Conservation (phyloP, 2,797 vertebrate genomes). For the Gambelia wislizenii region DNA sequence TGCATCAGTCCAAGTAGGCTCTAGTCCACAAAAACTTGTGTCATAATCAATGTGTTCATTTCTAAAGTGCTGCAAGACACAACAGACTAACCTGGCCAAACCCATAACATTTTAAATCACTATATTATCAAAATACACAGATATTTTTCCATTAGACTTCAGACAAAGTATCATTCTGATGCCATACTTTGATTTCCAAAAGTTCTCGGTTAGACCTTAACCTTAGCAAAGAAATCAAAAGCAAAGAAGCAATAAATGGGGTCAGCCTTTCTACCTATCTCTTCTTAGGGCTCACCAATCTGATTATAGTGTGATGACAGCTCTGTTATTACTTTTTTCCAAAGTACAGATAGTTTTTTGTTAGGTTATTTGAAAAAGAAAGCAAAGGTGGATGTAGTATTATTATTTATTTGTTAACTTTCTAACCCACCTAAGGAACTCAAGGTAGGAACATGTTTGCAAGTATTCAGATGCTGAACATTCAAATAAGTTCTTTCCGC, state of each 20-base stretch:
- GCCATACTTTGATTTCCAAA: background rate
- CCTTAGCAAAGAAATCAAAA: background rate
- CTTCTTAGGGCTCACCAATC: background rate
- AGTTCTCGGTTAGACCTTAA: background rate
- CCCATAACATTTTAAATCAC: background rate
- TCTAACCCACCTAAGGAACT: background rate
- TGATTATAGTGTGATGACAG: conserved; percentile 10
- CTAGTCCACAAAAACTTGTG: background rate
- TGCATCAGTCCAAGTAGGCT: background rate
- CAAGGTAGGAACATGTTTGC: background rate
- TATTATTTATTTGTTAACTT: background rate
- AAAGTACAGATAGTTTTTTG: background rate
- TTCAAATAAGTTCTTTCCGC: background rate
- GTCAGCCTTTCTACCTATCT: background rate
- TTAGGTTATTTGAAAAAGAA: conserved; percentile 1
- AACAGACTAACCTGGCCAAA: background rate
- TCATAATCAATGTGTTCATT: too few species aligned
- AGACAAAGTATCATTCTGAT: background rate
- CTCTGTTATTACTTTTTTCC: conserved; percentile 30
- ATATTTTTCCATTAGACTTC: background rate
- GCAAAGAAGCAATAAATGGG: background rate
- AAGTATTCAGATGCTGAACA: background rate
- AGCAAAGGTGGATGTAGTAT: background rate
- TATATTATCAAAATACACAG: background rate
- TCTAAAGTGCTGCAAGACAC: too few species aligned